Conservation (phyloP, 2,797 vertebrate genomes). For the Yasuhikotakia modesta region DNA sequence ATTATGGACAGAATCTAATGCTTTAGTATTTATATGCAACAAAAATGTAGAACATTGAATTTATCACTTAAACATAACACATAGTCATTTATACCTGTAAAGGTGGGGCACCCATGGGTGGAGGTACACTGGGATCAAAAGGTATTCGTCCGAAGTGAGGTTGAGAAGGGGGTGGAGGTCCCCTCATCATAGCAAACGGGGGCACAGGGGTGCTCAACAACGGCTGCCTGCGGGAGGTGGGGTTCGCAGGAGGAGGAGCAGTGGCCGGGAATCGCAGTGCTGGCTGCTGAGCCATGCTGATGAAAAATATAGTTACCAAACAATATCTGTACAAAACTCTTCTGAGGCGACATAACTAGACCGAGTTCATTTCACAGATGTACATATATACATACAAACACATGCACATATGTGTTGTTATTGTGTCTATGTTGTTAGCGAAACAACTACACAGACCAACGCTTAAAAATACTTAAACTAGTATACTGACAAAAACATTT, state of each 20-base stretch:
- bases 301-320: neutral
- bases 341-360: too few relatives aligned
- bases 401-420: neutral
- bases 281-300: conserved; percentile 93
- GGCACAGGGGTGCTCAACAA: conserved; percentile 88
- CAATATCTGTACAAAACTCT: neutral
- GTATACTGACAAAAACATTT: neutral
- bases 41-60: neutral
- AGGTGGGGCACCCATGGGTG: conserved; percentile 91
- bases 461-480: neutral
- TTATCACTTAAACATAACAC: neutral
- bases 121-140: conserved; percentile 94
- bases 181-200: conserved; percentile 92
- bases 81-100: conserved; percentile 81
- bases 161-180: conserved; percentile 83
- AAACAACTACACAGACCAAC: neutral
- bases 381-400: neutral
- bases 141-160: conserved; percentile 91
- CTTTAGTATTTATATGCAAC: neutral
- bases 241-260: conserved; percentile 82
- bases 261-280: conserved; percentile 87
- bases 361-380: too few relatives aligned
- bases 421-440: conserved; percentile 26
- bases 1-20: neutral
- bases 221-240: conserved; percentile 88